Percentiles rank a stretch among this genome's conserved stretches.
Conservation (phyloP, 2,888 invertebrate species). For the Drosophila longiperda region DNA sequence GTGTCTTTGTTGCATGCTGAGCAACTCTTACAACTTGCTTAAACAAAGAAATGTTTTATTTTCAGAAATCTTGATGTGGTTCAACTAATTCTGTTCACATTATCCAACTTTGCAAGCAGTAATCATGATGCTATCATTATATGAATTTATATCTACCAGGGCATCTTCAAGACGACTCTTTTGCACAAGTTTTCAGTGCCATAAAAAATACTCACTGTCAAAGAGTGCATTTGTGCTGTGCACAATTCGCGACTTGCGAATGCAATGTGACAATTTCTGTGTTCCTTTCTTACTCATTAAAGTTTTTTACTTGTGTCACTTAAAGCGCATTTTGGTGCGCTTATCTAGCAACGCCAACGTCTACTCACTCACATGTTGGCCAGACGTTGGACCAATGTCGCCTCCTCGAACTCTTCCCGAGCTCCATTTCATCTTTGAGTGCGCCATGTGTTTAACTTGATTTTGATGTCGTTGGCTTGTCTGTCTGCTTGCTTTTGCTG, state of each 20-base stretch:
- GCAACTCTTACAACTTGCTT: neutral
- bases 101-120: neutral
- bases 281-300: conserved; percentile 62
- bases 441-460: conserved; percentile 68
- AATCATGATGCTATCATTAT: neutral
- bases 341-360: conserved; percentile 52
- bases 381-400: conserved; percentile 15
- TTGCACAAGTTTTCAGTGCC: neutral
- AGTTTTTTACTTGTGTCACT: conserved; percentile 56
- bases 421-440: conserved; percentile 34
- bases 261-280: conserved; percentile 71
- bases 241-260: conserved; percentile 2
- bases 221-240: conserved; percentile 23
- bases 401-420: neutral
- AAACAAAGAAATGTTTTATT: neutral
- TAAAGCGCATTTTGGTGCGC: conserved; percentile 57
- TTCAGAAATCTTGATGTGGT: neutral
- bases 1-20: neutral
- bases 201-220: conserved; percentile 18
- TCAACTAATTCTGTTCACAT: neutral
- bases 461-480: conserved; percentile 48
- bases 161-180: conserved; percentile 4
- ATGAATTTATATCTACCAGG: neutral
- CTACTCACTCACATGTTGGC: conserved; percentile 35
- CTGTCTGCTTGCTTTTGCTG: conserved; percentile 19